A percentile compares a stretch with the other conserved stretches of the same genome.
These are phyloP conservation scores for Proterorhinus semilunaris DNA, from an alignment of 2,113 vertebrate genomes.

Conservation along the genomic window DNA sequence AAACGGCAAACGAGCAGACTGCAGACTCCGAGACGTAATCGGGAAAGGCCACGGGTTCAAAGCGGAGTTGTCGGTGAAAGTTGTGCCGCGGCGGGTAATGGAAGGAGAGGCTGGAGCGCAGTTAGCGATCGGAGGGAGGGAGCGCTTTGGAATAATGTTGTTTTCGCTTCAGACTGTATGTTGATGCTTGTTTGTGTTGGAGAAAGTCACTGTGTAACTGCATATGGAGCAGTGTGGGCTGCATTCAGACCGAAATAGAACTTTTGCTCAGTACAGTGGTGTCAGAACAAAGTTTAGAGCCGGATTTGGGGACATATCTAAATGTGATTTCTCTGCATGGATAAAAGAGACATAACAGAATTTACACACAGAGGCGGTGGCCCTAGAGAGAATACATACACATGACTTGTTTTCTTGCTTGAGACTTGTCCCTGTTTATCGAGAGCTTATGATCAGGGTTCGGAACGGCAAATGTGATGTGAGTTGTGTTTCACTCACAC, in stretches of 20 bases:
- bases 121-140: slow-evolving; percentile 14
- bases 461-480: too few species aligned
- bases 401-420: too few species aligned
- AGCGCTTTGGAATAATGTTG: slow-evolving; percentile 1
- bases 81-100: slow-evolving; percentile 37
- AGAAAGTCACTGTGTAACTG: neutral
- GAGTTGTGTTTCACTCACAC: too few species aligned
- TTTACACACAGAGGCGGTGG: too few species aligned
- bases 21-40: slow-evolving; percentile 34
- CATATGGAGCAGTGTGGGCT: neutral
- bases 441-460: too few species aligned
- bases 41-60: slow-evolving; percentile 44
- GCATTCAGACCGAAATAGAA: neutral
- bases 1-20: slow-evolving; percentile 34
- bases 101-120: slow-evolving; percentile 12
- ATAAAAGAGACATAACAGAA: too few species aligned
- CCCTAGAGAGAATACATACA: too few species aligned
- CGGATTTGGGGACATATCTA: too few species aligned
- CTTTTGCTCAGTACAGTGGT: too few species aligned
- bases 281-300: too few species aligned
- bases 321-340: too few species aligned
- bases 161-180: neutral
- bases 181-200: neutral
- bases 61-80: slow-evolving; percentile 41
- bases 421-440: too few species aligned